Evolutionary conservation across 2,797 vertebrate species (phyloP).

Genomic region (Sebastes iracundus): DNA sequence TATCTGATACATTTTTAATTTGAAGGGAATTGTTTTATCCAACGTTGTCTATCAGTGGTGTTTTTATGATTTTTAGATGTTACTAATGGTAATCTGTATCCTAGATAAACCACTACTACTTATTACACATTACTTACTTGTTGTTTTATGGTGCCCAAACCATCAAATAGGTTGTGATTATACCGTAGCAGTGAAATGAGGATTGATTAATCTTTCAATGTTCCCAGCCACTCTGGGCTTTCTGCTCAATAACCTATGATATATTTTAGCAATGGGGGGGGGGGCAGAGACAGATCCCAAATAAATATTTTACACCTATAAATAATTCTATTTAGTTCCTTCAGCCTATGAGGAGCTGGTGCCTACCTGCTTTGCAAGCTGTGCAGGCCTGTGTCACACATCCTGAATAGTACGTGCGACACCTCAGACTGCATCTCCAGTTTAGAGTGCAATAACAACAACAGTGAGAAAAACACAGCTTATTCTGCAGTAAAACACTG

Average conservation of each 20-base stretch:
- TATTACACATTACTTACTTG: constrained; percentile 33
- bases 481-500: constrained; percentile 46
- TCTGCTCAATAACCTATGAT: constrained; percentile 55
- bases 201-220: constrained; percentile 39
- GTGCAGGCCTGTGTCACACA: constrained; percentile 61
- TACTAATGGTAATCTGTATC: not conserved
- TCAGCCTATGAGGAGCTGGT: constrained; percentile 38
- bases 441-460: constrained; percentile 59
- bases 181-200: constrained; percentile 20
- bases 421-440: constrained; percentile 48
- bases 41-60: not conserved
- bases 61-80: not conserved
- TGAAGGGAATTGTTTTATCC: not conserved
- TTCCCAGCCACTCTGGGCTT: constrained; percentile 26
- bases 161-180: constrained; percentile 19
- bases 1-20: not conserved
- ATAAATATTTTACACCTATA: constrained; percentile 81
- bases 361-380: constrained; percentile 66
- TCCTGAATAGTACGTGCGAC: constrained; percentile 37
- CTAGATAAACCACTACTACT: not conserved
- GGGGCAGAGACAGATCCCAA: constrained; percentile 55
- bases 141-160: not conserved
- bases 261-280: constrained; percentile 52
- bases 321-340: constrained; percentile 81
- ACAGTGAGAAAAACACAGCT: constrained; percentile 49